Evolutionary conservation across 2,797 vertebrate species (phyloP).

Genomic region (Gadopsis marmoratus): DNA sequence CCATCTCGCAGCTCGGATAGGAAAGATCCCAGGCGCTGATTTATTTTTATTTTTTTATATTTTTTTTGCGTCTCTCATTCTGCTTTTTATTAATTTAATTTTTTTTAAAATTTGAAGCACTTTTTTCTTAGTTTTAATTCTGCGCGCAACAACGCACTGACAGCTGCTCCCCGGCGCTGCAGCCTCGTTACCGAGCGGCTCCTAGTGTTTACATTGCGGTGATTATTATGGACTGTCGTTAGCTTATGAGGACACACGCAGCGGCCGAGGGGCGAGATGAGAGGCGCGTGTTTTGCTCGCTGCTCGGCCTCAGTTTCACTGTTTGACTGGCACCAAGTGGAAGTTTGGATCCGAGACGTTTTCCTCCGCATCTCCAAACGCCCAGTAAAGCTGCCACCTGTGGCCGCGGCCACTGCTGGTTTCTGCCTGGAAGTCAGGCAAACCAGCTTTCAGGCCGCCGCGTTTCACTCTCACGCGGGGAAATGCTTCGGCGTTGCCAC

Average conservation of each 20-base stretch:
- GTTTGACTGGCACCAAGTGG: slow-evolving; percentile 47
- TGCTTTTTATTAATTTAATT: no score
- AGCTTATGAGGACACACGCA: not conserved
- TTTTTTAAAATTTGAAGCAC: slow-evolving; percentile 44
- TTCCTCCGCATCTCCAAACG: slow-evolving; percentile 49
- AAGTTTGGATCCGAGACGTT: slow-evolving; percentile 51
- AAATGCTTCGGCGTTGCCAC: slow-evolving; percentile 28
- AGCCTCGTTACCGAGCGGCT: not conserved
- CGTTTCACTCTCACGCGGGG: slow-evolving; percentile 16
- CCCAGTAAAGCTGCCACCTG: slow-evolving; percentile 52
- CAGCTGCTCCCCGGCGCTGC: slow-evolving; percentile 26
- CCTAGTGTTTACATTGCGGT: slow-evolving; percentile 13
- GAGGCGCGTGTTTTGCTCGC: slow-evolving; percentile 46
- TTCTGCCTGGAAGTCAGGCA: slow-evolving; percentile 16
- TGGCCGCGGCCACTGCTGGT: no score
- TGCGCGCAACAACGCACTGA: slow-evolving; percentile 60
- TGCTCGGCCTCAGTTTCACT: no score
- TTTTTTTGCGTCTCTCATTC: slow-evolving; percentile 48
- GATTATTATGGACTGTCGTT: slow-evolving; percentile 14
- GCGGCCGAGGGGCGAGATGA: slow-evolving; percentile 12
- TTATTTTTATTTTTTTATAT: no score
- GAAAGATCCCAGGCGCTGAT: slow-evolving; percentile 64
- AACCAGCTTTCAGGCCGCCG: slow-evolving; percentile 13
- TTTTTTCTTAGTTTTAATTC: slow-evolving; percentile 32
- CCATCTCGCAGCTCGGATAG: slow-evolving; percentile 82